A percentile compares a stretch with the other conserved stretches of the same genome.
These are phyloP conservation scores for Calypte anna DNA, from an alignment of 2,113 vertebrate genomes.

Conservation along the genomic window DNA sequence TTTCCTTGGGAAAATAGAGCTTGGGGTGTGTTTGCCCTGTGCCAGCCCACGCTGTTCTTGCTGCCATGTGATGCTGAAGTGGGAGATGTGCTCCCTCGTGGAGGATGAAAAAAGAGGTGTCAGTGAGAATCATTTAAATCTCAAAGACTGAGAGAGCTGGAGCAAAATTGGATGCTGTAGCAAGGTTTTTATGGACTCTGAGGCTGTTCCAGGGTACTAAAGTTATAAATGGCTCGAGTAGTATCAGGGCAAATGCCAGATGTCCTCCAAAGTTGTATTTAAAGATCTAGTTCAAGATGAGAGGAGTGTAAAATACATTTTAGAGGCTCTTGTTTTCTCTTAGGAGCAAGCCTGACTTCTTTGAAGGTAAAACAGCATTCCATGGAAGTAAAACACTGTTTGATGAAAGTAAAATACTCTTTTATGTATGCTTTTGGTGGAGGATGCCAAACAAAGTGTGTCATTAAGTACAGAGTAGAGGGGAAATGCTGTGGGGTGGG, in stretches of 20 bases:
- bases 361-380: neutral
- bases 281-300: neutral
- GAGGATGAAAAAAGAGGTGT: neutral
- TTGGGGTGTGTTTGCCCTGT: neutral
- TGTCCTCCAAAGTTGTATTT: neutral
- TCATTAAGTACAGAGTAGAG: neutral
- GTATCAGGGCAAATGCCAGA: neutral
- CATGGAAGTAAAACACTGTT: neutral
- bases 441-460: fast-evolving
- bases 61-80: fast-evolving
- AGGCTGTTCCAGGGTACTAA: neutral
- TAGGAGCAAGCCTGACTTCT: neutral
- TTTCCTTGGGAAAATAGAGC: neutral
- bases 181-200: neutral
- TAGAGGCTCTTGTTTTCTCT: neutral
- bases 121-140: neutral
- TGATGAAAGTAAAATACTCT: neutral
- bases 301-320: neutral
- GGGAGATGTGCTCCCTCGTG: neutral
- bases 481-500: fast-evolving
- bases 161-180: neutral
- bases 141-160: neutral
- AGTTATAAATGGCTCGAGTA: neutral
- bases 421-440: neutral
- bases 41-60: neutral